Conservation (phyloP, 2,797 vertebrate genomes). For the Phataginus tetradactyla region DNA sequence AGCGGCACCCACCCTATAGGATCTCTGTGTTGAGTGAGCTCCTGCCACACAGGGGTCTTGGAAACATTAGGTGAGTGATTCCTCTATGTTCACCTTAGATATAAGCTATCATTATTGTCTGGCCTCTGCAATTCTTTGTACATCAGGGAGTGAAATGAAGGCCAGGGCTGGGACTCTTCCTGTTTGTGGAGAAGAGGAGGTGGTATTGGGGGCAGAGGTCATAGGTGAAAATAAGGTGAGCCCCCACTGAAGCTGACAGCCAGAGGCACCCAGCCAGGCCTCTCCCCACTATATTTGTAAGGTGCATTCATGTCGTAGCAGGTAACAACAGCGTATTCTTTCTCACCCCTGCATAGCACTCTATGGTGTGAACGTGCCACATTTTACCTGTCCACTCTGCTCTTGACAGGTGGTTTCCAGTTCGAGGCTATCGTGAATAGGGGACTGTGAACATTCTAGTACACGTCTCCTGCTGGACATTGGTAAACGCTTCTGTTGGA, state of each 20-base stretch:
- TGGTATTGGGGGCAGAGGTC: neutral
- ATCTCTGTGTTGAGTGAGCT: neutral
- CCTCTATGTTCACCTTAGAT: neutral
- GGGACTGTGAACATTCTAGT: neutral
- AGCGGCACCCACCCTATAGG: neutral
- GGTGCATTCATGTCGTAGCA: neutral
- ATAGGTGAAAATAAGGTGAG: neutral
- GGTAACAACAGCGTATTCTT: neutral
- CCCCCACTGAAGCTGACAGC: neutral
- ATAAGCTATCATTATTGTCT: neutral
- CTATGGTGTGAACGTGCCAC: neutral
- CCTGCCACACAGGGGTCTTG: neutral
- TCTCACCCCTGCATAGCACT: neutral
- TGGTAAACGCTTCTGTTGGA: neutral
- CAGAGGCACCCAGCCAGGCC: neutral
- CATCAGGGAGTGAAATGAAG: neutral
- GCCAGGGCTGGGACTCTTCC: neutral
- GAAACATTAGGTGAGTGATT: neutral
- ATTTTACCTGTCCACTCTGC: neutral
- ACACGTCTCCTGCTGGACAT: neutral
- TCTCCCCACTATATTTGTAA: neutral
- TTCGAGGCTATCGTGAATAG: neutral
- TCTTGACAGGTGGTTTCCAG: neutral
- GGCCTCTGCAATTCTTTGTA: neutral
- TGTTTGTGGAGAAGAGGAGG: neutral